phyloP scores from a whole-genome alignment of 2,797 vertebrate species.

The Tokudaia muenninki region DNA sequence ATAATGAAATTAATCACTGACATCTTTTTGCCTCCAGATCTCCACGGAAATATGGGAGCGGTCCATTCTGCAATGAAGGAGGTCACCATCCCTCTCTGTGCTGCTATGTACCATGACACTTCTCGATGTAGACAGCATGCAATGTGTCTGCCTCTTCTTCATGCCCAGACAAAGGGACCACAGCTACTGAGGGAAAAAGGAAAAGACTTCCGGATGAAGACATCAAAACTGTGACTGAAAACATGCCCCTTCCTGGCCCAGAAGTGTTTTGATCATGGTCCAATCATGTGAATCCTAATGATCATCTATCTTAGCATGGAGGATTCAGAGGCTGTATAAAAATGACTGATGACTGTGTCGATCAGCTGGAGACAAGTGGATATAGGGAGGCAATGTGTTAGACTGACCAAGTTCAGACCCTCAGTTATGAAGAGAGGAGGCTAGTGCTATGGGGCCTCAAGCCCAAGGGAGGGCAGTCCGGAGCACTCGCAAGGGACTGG shows the following conservation, averaged over 20 bases:
- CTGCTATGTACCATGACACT: accelerated
- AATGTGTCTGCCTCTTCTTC: neutral
- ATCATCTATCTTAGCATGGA: neutral
- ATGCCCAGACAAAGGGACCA: neutral
- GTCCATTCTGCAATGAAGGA: neutral
- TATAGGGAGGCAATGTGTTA: accelerated
- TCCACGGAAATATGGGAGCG: neutral
- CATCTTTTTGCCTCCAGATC: neutral
- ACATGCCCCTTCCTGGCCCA: neutral
- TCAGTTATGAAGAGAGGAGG: neutral
- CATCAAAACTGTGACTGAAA: neutral
- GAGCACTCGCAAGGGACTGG: neutral
- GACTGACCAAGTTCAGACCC: neutral
- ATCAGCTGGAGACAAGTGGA: neutral
- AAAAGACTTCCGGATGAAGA: neutral
- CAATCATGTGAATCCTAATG: neutral
- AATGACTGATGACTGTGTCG: neutral
- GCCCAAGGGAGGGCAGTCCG: neutral
- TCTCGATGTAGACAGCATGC: neutral
- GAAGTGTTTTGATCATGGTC: neutral
- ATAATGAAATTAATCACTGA: slow-evolving; percentile 62
- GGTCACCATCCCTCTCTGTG: neutral
- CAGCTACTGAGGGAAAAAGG: neutral
- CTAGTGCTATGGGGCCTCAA: neutral
- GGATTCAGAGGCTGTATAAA: neutral